Evolutionary conservation across 2,797 vertebrate genomes (phyloP), one percentile per base, ranked within the genome.

Genomic region (Phalloptychus januarius): DNA sequence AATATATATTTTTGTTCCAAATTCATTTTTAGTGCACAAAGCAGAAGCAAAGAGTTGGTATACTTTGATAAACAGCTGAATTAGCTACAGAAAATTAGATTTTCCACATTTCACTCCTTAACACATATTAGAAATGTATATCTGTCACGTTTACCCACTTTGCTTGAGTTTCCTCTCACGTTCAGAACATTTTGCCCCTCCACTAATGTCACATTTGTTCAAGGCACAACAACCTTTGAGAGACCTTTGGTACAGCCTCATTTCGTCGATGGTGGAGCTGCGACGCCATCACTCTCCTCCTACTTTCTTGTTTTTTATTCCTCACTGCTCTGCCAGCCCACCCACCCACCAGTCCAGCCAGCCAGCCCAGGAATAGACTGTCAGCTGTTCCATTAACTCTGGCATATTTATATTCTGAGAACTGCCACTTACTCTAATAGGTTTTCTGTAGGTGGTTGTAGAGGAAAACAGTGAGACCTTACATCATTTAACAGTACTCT

Each of bases 301-400:
- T n/a, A 67, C 67, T 33, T 48, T 31, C 20, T 50, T 42, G 31
- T 58, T 56, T 31, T n/a, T 58, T 33, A 45, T 46, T 71, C 31
- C 44, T 44, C 69, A 36, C 46, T 54, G 40, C 50, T 38, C 31
- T 52, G 10, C 67, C 40, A 16, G 46, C 3, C 36, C 44, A 36
- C 38, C 40, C 31, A 54, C 61, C 45, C 42, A 20, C 33, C 38
- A 7, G 42, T 25, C 67, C 13, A 71, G 38, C 72, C 54, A 61
- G 18, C 80, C 81, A 87, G 82, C 85, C 88, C 82, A 63, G 87
- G 88, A 95, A 94, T 93, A 94, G 91, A 93, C 93, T 93, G 92
- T 95, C 95, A 95, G 95, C 92, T 95, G 93, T 96, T 96, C 94
- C 93, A 95, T 96, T 96, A 95, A 94, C 86, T 93, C 86, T 75